These are phyloP conservation scores for Mormoops blainvillei DNA, from an alignment of 2,113 vertebrate species.

Conservation along the genomic window DNA sequence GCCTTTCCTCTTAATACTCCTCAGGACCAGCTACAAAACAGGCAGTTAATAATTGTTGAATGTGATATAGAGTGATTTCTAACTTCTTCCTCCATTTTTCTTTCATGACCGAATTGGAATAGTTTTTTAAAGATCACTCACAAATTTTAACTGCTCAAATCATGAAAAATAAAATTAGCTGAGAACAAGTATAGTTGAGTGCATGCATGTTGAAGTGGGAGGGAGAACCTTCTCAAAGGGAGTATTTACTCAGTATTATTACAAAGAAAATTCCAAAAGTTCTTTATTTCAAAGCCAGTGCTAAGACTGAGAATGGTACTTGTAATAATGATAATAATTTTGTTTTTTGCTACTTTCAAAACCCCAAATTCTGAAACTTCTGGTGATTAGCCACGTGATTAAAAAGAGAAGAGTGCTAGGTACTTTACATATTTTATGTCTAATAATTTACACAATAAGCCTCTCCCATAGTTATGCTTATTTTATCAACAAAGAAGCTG, in stretches of 20 bases:
- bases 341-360: background rate
- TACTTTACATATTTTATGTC: background rate
- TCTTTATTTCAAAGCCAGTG: background rate
- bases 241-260: background rate
- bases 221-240: background rate
- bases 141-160: background rate
- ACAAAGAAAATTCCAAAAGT: background rate
- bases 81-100: background rate
- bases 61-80: background rate
- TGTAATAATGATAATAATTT: background rate
- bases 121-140: background rate
- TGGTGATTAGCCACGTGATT: background rate
- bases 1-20: background rate
- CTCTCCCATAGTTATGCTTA: background rate
- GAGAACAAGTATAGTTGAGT: background rate
- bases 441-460: background rate
- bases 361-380: background rate
- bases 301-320: background rate
- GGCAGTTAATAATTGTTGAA: background rate
- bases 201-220: background rate
- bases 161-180: background rate
- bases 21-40: background rate
- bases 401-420: background rate
- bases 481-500: background rate
- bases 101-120: background rate